phyloP scores from a whole-genome alignment of 2,113 vertebrate species.

The Ptilonorhynchus violaceus region DNA sequence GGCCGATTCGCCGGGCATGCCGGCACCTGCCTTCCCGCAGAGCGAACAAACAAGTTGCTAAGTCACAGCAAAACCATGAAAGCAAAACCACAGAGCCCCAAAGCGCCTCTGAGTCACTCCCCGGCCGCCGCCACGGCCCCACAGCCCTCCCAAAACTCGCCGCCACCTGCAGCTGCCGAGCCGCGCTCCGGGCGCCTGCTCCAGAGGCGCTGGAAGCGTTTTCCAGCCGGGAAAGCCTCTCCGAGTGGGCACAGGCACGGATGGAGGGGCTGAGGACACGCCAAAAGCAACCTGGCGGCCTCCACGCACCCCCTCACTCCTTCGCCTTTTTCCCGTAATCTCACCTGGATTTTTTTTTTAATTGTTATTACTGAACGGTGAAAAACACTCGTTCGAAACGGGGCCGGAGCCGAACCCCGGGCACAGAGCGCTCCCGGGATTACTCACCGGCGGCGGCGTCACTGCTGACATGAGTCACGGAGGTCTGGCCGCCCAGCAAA shows the following conservation, averaged over 20 bases:
- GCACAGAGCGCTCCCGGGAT: background rate
- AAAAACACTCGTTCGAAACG: background rate
- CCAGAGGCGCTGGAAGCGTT: background rate
- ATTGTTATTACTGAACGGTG: background rate
- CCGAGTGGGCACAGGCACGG: rapidly evolving
- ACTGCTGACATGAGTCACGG: constrained; percentile 55
- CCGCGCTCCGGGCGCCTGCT: background rate
- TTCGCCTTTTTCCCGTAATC: background rate
- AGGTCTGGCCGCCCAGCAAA: constrained; percentile 23
- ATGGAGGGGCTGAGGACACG: background rate
- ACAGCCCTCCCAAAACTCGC: constrained; percentile 65
- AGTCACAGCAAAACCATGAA: constrained; percentile 81
- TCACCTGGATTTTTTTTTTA: background rate
- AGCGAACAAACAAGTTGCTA: constrained; percentile 70
- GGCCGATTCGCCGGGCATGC: background rate
- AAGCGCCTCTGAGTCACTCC: constrained; percentile 76
- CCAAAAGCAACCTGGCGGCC: rapidly evolving
- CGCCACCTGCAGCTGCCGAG: constrained; percentile 73
- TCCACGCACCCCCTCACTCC: rapidly evolving
- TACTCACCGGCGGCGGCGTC: constrained; percentile 19
- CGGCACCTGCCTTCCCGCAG: constrained; percentile 74
- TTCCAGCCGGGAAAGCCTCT: background rate
- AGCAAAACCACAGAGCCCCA: constrained; percentile 81
- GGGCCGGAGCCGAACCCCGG: background rate
- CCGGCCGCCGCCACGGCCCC: constrained; percentile 31